Evolutionary conservation across 2,113 vertebrate genomes (phyloP).

Genomic region (Phrynosoma platyrhinos): DNA sequence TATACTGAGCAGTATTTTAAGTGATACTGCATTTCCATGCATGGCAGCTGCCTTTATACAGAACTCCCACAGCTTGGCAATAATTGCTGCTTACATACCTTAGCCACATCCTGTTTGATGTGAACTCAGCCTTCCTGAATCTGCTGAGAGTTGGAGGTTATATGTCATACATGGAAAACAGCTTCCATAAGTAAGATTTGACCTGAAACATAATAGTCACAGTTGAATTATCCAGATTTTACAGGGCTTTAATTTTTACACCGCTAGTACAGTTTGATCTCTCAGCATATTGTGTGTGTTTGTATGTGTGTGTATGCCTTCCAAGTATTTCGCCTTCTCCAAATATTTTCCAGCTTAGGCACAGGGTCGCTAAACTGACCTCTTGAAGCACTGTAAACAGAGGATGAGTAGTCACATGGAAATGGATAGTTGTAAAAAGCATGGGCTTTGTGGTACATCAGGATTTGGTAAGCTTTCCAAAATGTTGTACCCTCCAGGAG

Average conservation of each 20-base stretch:
- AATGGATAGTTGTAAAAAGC: background rate
- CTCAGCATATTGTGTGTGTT: background rate
- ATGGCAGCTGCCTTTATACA: background rate
- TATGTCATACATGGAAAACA: conserved; percentile 16
- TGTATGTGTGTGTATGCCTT: background rate
- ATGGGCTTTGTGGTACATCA: background rate
- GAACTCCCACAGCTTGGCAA: conserved; percentile 6
- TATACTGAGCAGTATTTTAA: background rate
- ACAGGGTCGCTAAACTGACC: background rate
- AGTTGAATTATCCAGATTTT: background rate
- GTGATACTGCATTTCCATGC: background rate
- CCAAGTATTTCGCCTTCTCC: background rate
- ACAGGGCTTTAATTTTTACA: background rate
- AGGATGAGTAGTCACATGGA: too few species aligned
- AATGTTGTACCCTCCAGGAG: background rate
- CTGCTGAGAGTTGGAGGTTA: background rate
- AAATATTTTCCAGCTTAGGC: background rate
- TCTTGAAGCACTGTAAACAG: background rate
- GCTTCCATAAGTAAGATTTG: background rate
- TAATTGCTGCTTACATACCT: conserved; percentile 12
- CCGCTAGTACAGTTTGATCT: background rate
- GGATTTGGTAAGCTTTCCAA: background rate
- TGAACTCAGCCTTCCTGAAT: background rate
- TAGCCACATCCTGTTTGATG: conserved; percentile 3
- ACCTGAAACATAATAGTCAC: background rate